These are phyloP conservation scores for Ephydatia muelleri DNA, from an alignment of 37 sponge, comb jelly and placozoan species.

Conservation along the genomic window DNA sequence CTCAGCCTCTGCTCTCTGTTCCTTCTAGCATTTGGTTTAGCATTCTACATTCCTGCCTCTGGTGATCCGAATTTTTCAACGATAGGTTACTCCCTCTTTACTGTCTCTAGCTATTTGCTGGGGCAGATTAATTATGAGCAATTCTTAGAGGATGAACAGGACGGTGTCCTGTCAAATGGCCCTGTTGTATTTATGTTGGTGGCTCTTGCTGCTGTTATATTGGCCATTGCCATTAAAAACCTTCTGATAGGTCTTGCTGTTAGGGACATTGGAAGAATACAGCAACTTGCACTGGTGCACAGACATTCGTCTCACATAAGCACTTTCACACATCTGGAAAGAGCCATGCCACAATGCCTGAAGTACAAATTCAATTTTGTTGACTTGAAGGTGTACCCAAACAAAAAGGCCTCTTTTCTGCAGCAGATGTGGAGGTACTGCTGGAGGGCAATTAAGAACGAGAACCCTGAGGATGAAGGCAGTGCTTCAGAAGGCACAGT, in stretches of 20 bases:
- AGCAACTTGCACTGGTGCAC: conserved; percentile 57
- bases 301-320: conserved; percentile 33
- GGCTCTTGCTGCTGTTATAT: conserved; percentile 47
- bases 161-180: conserved; percentile 32
- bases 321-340: conserved; percentile 39
- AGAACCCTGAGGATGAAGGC: conserved; percentile 2
- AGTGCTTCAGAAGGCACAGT: neutral
- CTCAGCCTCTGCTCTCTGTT: conserved; percentile 45
- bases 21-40: conserved; percentile 73
- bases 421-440: conserved; percentile 20
- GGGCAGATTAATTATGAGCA: conserved; percentile 65
- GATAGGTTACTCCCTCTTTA: conserved; percentile 63
- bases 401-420: conserved; percentile 8
- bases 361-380: neutral
- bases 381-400: conserved; percentile 31
- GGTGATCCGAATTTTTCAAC: conserved; percentile 33
- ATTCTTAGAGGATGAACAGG: conserved; percentile 23
- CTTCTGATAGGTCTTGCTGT: conserved; percentile 93
- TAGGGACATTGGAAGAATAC: conserved; percentile 80
- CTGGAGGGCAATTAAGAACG: conserved; percentile 42
- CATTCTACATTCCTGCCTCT: conserved; percentile 71
- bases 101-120: conserved; percentile 52
- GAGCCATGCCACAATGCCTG: conserved; percentile 20
- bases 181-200: conserved; percentile 68
- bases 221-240: conserved; percentile 81